Percentiles rank a stretch among this genome's conserved stretches.
Conservation (phyloP, 2,113 vertebrate genomes). For the Todiramphus saurophagus region DNA sequence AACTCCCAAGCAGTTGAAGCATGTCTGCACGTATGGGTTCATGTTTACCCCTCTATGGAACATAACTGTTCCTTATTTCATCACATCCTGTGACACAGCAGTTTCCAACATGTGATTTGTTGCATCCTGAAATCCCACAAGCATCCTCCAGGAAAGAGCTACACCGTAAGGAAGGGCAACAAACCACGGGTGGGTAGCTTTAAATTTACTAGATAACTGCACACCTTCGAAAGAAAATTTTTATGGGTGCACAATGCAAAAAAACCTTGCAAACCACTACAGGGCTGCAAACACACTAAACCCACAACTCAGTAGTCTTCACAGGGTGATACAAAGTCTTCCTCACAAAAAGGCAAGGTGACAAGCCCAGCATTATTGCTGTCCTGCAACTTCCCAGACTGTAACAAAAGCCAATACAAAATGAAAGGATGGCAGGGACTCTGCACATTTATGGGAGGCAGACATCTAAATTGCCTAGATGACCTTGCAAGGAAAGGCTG, state of each 20-base stretch:
- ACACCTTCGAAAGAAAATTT: background rate
- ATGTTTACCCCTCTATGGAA: background rate
- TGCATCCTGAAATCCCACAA: background rate
- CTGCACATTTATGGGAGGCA: background rate
- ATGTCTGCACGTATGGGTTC: fast-evolving
- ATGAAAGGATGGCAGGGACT: background rate
- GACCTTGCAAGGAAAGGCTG: background rate
- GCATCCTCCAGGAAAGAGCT: background rate
- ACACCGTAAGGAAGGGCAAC: background rate
- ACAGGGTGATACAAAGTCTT: background rate
- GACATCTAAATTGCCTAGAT: background rate
- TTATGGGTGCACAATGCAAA: background rate
- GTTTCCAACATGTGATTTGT: background rate
- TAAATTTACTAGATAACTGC: background rate
- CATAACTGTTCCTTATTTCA: background rate
- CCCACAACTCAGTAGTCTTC: background rate
- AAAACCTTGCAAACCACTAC: background rate
- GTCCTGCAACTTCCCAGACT: background rate
- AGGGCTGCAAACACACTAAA: background rate
- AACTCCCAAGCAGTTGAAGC: background rate
- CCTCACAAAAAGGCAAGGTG: background rate
- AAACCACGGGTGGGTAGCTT: background rate
- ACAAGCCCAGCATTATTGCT: background rate
- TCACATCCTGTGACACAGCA: background rate
- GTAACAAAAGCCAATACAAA: background rate